Evolutionary conservation across 2,113 vertebrate genomes (phyloP).

Genomic region (Daphoenositta chrysoptera): DNA sequence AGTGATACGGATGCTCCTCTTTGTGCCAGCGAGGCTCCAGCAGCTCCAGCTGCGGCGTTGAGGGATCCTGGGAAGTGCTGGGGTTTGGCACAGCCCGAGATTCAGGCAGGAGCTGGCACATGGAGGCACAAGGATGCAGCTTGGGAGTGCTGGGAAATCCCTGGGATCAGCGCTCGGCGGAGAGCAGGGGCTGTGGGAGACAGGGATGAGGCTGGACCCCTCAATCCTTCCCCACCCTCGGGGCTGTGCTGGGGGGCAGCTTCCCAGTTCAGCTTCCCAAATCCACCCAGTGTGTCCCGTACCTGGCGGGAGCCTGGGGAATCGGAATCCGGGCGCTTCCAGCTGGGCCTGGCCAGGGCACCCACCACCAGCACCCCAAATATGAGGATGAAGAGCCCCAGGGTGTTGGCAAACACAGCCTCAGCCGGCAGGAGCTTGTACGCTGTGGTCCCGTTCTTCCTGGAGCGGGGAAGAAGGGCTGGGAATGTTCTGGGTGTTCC

Average conservation of each 20-base stretch:
- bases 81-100: neutral
- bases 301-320: slow-evolving; percentile 60
- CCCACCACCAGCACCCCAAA: slow-evolving; percentile 83
- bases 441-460: slow-evolving; percentile 62
- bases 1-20: rapidly evolving
- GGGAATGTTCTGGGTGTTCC: neutral
- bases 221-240: rapidly evolving
- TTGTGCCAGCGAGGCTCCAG: neutral
- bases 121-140: neutral
- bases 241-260: too few species aligned
- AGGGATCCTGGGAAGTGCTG: neutral
- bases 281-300: rapidly evolving
- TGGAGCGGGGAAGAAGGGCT: neutral
- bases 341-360: slow-evolving; percentile 77
- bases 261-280: neutral
- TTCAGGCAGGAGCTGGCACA: neutral
- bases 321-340: slow-evolving; percentile 79
- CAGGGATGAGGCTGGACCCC: rapidly evolving
- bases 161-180: neutral
- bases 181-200: slow-evolving; percentile 54
- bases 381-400: slow-evolving; percentile 81
- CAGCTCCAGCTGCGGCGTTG: neutral
- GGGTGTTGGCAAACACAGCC: slow-evolving; percentile 80
- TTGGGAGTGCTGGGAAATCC: neutral
- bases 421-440: slow-evolving; percentile 81